A percentile compares a stretch with the other conserved stretches of the same genome.
Evolutionary conservation across 2,888 invertebrate species (phyloP).

Genomic region (Plebejus argus): DNA sequence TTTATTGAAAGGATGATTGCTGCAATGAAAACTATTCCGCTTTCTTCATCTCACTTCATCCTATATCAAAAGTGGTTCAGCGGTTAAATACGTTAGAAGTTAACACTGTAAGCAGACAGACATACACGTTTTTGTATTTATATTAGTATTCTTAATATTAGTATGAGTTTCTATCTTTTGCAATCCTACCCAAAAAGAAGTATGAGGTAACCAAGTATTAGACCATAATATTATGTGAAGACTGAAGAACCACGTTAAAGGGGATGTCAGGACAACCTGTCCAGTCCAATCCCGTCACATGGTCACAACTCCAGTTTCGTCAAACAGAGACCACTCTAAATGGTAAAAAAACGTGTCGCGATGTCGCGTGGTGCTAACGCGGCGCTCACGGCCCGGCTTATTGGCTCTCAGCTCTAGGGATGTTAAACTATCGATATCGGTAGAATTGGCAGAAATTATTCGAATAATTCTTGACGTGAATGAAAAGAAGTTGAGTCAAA

Average conservation of each 20-base stretch:
- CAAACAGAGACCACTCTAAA: conserved; percentile 33
- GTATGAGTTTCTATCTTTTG: no score
- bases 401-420: conserved; percentile 33
- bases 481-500: no score
- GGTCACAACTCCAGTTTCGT: conserved; percentile 3
- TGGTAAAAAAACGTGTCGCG: conserved; percentile 29
- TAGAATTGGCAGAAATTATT: background rate
- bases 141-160: no score
- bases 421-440: conserved; percentile 10
- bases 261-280: background rate
- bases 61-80: background rate
- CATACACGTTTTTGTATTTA: background rate
- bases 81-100: background rate
- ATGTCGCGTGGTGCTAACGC: conserved; percentile 35
- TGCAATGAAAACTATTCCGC: no score
- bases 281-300: background rate
- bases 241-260: background rate
- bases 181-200: no score
- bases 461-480: no score
- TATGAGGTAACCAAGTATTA: no score
- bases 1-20: no score
- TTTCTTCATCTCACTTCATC: no score
- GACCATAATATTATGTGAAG: background rate
- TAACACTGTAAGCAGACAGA: no score
- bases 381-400: conserved; percentile 34